Conservation (phyloP, 2,797 vertebrate species). For the Hemibagrus guttatus region DNA sequence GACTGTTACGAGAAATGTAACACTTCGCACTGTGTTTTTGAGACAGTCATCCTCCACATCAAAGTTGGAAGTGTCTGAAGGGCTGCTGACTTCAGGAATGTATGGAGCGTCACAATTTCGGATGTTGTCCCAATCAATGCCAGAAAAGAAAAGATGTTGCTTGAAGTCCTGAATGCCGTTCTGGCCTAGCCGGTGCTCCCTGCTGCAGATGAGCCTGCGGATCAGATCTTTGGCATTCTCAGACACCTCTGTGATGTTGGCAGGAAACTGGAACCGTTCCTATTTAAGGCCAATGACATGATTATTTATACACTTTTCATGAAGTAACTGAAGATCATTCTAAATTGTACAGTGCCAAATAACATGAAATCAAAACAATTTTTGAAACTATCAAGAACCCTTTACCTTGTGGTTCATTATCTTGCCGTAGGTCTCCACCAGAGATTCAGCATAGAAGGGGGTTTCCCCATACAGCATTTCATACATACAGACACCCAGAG, state of each 20-base stretch:
- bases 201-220: conserved; percentile 93
- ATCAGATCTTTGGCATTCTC: conserved; percentile 97
- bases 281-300: conserved; percentile 55
- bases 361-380: background rate
- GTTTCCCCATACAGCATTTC: conserved; percentile 99
- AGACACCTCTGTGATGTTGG: conserved; percentile 89
- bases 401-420: conserved; percentile 99
- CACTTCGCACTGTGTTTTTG: conserved; percentile 87
- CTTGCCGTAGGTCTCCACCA: conserved; percentile 99
- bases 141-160: conserved; percentile 89
- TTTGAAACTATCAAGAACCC: background rate
- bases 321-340: background rate
- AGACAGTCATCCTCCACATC: conserved; percentile 98
- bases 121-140: conserved; percentile 97
- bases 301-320: background rate
- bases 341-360: background rate
- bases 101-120: conserved; percentile 94
- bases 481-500: conserved; percentile 98
- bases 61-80: conserved; percentile 98
- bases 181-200: conserved; percentile 94
- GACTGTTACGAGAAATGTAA: background rate
- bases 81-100: conserved; percentile 99
- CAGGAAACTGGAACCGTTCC: conserved; percentile 98
- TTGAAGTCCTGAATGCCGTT: conserved; percentile 98
- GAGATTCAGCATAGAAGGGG: conserved; percentile 98